phyloP scores from a whole-genome alignment of 2,797 vertebrate species.

The Enteromius argenteus region DNA sequence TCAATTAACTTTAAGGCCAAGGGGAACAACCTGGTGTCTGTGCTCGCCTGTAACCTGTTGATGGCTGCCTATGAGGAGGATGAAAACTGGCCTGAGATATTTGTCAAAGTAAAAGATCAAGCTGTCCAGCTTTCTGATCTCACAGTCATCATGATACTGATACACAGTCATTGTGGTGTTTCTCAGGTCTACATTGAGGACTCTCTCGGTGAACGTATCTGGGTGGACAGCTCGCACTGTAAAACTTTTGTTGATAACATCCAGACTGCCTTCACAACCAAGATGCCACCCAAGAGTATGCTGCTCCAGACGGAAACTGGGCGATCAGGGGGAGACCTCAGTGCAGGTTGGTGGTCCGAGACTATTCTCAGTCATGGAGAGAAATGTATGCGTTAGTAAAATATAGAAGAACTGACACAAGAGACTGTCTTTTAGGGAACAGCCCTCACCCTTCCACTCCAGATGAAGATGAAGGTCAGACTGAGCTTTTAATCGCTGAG shows the following conservation, averaged over 20 bases:
- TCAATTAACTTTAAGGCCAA: slow-evolving; percentile 98
- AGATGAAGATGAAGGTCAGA: slow-evolving; percentile 95
- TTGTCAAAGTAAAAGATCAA: slow-evolving; percentile 86
- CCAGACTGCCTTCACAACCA: slow-evolving; percentile 96
- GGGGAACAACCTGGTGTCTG: slow-evolving; percentile 95
- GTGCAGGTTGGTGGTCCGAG: slow-evolving; percentile 82
- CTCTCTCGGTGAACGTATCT: slow-evolving; percentile 95
- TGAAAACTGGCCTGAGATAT: slow-evolving; percentile 99
- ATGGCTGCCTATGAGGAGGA: slow-evolving; percentile 99
- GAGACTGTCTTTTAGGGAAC: slow-evolving; percentile 80
- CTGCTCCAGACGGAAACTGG: slow-evolving; percentile 89
- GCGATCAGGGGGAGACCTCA: slow-evolving; percentile 89
- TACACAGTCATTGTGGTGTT: slow-evolving; percentile 8
- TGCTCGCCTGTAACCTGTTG: slow-evolving; percentile 93
- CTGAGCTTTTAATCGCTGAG: slow-evolving; percentile 94
- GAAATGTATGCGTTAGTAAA: neutral
- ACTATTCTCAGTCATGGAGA: neutral
- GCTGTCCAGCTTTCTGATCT: neutral
- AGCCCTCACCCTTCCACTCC: slow-evolving; percentile 96
- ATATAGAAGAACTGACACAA: neutral
- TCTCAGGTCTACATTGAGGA: slow-evolving; percentile 97
- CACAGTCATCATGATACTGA: neutral
- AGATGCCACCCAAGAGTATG: slow-evolving; percentile 96
- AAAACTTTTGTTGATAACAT: slow-evolving; percentile 97
- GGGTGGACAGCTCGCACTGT: slow-evolving; percentile 98